These are phyloP conservation scores for Podarcis raffonei DNA, from an alignment of 2,113 vertebrate species.

Conservation along the genomic window DNA sequence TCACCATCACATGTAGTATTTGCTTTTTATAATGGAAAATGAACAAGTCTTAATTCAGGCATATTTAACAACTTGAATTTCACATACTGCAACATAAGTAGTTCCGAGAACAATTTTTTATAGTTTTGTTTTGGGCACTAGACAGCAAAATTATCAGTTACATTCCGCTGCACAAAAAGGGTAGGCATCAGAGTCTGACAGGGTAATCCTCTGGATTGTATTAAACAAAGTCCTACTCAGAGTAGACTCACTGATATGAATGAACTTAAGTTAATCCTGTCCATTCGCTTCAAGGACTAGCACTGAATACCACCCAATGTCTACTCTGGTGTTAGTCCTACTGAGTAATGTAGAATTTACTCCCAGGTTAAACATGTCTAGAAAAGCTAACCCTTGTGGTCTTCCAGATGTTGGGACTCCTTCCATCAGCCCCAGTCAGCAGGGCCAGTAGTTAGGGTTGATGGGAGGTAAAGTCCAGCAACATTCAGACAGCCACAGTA, in stretches of 20 bases:
- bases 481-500: no score
- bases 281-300: no score
- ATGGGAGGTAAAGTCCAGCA: no score
- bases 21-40: conserved; percentile 76
- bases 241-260: no score
- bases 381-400: no score
- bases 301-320: no score
- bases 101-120: not conserved
- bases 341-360: not conserved
- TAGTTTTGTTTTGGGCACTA: not conserved
- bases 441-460: no score
- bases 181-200: not conserved
- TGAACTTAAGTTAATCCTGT: no score
- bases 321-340: not conserved
- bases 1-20: conserved; percentile 93
- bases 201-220: not conserved
- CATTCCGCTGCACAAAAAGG: not conserved
- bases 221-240: no score
- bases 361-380: not conserved
- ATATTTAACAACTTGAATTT: conserved; percentile 37
- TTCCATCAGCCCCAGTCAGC: no score
- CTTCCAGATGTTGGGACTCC: no score
- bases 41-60: conserved; percentile 22
- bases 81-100: not conserved
- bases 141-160: not conserved